Evolutionary conservation across 2,888 invertebrate species (phyloP), one percentile per base, ranked within the genome.

Genomic region (Sarcophaga subvicina): DNA sequence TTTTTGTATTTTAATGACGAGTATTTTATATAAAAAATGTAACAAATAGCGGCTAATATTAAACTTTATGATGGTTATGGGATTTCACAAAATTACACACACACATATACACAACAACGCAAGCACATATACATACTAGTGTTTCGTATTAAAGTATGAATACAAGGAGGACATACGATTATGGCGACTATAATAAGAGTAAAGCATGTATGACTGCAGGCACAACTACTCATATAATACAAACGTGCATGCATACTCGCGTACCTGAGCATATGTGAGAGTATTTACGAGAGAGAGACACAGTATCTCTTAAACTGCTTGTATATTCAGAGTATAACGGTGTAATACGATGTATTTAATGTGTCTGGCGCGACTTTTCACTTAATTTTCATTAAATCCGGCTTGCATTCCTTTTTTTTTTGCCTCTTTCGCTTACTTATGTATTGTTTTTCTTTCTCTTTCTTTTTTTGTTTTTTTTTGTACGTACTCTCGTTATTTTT

Each of bases 351-450:
- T 67, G 67, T 27, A 84, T 87, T 87, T 82, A 80, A 82, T 84
- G 75, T 87, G 81, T 87, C 87, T 87, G 82, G 84, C 79, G 81
- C 81, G 79, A 82, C 81, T 84, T 82, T 87, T 87, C 78, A 85
- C 87, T 87, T 87, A 79, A 85, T 87, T 87, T 87, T 84, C 87
- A 84, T 87, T 82, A 85, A 72, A 79, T 82, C 75, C 82, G 81
- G 62, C 63, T 84, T 79, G 63, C 62, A 81, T 81, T 81, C 73
- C 64, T 72, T 67, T 22, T 20, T 4, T 72, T 67, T 4, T 54
- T 77, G 27, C 70, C 63, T 8, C 62, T 72, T 66, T 75, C 59
- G 76, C 49, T 64, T 75, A 76, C 72, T 76, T 79, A 37, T 47
- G 45, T 66, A 75, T 66, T 59, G 14, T 54, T 67, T 1, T 60